Percentiles rank a stretch among this genome's conserved stretches.
phyloP scores from a whole-genome alignment of 2,888 invertebrate genomes.

The Athalia rosae region DNA sequence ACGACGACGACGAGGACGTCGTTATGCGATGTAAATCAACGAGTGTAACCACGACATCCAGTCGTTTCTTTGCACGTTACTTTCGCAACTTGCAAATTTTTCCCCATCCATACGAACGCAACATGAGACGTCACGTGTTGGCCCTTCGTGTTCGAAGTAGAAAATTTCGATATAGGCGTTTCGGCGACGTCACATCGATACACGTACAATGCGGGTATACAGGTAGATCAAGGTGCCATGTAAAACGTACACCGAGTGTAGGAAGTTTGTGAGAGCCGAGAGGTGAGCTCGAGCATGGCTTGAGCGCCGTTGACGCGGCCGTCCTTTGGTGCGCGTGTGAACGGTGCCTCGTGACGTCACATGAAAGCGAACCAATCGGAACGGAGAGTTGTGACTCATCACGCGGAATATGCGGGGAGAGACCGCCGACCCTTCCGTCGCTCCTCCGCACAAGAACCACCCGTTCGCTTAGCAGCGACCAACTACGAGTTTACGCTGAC shows the following conservation, averaged over 20 bases:
- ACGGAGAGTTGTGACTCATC: constrained; percentile 60
- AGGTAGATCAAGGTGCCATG: too few relatives aligned
- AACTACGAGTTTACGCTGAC: too few relatives aligned
- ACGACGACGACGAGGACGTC: too few relatives aligned
- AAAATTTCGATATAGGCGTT: not conserved
- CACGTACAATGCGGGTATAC: too few relatives aligned
- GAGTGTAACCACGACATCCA: too few relatives aligned
- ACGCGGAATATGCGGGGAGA: constrained; percentile 51
- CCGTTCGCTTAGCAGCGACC: constrained; percentile 6
- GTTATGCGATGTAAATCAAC: too few relatives aligned
- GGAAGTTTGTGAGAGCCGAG: constrained; percentile 5
- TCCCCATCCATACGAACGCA: too few relatives aligned
- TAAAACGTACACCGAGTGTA: not conserved
- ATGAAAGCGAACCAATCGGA: constrained; percentile 58
- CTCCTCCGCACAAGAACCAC: constrained; percentile 20
- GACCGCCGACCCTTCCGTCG: constrained; percentile 15
- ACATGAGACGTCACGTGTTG: too few relatives aligned
- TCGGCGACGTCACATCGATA: not conserved
- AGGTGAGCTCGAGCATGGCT: not conserved
- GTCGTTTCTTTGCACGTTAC: too few relatives aligned
- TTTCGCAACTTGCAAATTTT: too few relatives aligned
- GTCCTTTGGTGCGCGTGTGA: constrained; percentile 27
- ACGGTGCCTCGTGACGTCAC: constrained; percentile 60
- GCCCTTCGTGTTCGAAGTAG: too few relatives aligned
- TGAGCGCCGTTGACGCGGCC: constrained; percentile 9